Base-by-base conservation (phyloP, 2,113 vertebrate species). In the Passer montanus region DNA sequence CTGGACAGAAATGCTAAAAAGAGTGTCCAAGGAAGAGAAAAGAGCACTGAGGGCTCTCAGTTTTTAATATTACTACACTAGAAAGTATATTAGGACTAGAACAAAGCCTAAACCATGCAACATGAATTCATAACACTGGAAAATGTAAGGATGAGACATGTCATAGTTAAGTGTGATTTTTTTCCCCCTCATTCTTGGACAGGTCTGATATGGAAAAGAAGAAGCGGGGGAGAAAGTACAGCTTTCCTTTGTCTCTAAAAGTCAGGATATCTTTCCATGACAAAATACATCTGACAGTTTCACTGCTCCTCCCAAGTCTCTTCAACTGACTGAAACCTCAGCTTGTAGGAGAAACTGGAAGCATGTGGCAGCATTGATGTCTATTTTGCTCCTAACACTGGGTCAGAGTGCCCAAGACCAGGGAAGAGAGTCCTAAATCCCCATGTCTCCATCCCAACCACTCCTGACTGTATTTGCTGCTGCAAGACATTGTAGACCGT, bases 351-450 rank as follows among this genome's bases (percentile, higher is more conserved):
- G 17, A 60, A 94, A 70, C 37, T 50, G 23, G 31, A 66, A 18
- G 2, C 27, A 24, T 14, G 13, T 49, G 60, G 27, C 60, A 10
- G 2, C 37, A 72, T 7, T 1, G 2, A 46, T 1, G 0, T 10
- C 4, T 52, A 26, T 75, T 78, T 53, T 62, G 10, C 35, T 82
- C 58, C 62, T 58, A 16, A 28, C 5, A 2, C 13, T 72, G 58
- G 41, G 44, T 84, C 84, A 89, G 62, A 49, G 46, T 56, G 22
- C 46, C 62, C 66, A 73, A 68, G 39, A 46, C 22, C 23, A 44
- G 52, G 68, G 22, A 56, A 59, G 11, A 60, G 27, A 68, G 5
- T 7, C 8, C 26, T 58, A 28, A 80, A 87, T 41, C 26, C 30
- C 50, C 11, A 17, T 11, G 26, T 28, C 20, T 67, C 20, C 50